Evolutionary conservation across 2,888 invertebrate species (phyloP).

Genomic region (Andrena bucephala): DNA sequence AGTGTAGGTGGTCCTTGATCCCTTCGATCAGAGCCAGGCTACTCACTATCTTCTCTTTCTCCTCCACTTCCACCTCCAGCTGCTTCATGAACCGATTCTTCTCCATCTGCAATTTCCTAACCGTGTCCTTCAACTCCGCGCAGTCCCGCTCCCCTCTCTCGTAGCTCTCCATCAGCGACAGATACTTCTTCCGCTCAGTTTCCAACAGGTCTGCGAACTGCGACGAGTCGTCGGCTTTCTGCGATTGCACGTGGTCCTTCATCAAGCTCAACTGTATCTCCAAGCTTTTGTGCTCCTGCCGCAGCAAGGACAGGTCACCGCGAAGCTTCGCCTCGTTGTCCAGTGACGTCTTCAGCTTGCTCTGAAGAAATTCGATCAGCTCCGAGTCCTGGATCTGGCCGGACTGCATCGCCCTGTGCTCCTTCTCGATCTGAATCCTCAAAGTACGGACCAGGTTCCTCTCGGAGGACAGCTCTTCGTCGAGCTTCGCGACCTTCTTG

Average conservation of each 20-base stretch:
- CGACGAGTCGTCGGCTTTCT: slow-evolving; percentile 58
- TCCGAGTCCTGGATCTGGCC: slow-evolving; percentile 79
- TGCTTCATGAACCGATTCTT: slow-evolving; percentile 86
- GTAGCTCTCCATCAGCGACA: slow-evolving; percentile 70
- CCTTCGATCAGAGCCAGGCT: slow-evolving; percentile 77
- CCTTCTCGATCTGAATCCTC: slow-evolving; percentile 77
- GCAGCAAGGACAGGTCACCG: slow-evolving; percentile 87
- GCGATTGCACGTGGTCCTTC: slow-evolving; percentile 72
- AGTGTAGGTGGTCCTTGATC: slow-evolving; percentile 86
- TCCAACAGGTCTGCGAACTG: slow-evolving; percentile 69
- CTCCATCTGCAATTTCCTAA: slow-evolving; percentile 85
- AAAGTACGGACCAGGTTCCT: slow-evolving; percentile 75
- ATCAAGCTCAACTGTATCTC: slow-evolving; percentile 82
- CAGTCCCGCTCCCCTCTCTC: slow-evolving; percentile 74
- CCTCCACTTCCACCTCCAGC: slow-evolving; percentile 85
- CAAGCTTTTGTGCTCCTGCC: slow-evolving; percentile 86
- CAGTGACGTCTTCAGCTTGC: slow-evolving; percentile 87
- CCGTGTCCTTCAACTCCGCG: slow-evolving; percentile 85
- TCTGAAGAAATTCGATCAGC: slow-evolving; percentile 79
- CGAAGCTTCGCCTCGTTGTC: slow-evolving; percentile 89
- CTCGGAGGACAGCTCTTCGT: slow-evolving; percentile 78
- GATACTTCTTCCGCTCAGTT: slow-evolving; percentile 72
- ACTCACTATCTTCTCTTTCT: slow-evolving; percentile 84
- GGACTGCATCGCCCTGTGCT: slow-evolving; percentile 70
- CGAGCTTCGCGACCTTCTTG: slow-evolving; percentile 74